Evolutionary conservation across 2,797 vertebrate species (phyloP), one percentile per base, ranked within the genome.

Genomic region (Labeo calbasu): DNA sequence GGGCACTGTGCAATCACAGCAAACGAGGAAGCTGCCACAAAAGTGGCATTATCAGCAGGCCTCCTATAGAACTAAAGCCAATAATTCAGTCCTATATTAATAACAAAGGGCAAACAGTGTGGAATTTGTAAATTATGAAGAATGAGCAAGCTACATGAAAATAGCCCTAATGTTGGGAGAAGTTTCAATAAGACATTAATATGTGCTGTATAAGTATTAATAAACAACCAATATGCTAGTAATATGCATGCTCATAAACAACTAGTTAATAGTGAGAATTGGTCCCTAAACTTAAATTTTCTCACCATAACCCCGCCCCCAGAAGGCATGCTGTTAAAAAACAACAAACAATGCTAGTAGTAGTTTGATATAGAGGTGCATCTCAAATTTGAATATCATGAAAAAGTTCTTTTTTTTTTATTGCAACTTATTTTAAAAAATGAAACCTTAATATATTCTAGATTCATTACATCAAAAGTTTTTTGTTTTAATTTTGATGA

Each of bases 321-420:
- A n/a, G 25, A 14, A 32, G 25, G 13, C 25, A 63, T 28, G 28
- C 1, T 63, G 25, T 28, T 61, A 25, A 63, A 63, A 28, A 63
- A 14, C 25, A 61, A 61, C 11, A 63, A 63, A 28, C 14, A 8
- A 8, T 63, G 25, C 14, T 61, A 12, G 32, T 25, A 14, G 11
- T 25, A 61, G n/a, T 77, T 77, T 77, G 28, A 43, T 40, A 43
- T 17, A n/a, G n/a, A n/a, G n/a, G n/a, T n/a, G n/a, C n/a, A n/a
- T n/a, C n/a, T n/a, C n/a, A n/a, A n/a, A n/a, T n/a, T n/a, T n/a
- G n/a, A n/a, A n/a, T n/a, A n/a, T n/a, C n/a, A n/a, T n/a, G n/a
- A n/a, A n/a, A n/a, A n/a, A n/a, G n/a, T n/a, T n/a, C n/a, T n/a
- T n/a, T n/a, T n/a, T n/a, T n/a, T n/a, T n/a, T n/a, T n/a, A n/a